Evolutionary conservation across 2,888 invertebrate species (phyloP).

Genomic region (Scotopteryx bipunctaria): DNA sequence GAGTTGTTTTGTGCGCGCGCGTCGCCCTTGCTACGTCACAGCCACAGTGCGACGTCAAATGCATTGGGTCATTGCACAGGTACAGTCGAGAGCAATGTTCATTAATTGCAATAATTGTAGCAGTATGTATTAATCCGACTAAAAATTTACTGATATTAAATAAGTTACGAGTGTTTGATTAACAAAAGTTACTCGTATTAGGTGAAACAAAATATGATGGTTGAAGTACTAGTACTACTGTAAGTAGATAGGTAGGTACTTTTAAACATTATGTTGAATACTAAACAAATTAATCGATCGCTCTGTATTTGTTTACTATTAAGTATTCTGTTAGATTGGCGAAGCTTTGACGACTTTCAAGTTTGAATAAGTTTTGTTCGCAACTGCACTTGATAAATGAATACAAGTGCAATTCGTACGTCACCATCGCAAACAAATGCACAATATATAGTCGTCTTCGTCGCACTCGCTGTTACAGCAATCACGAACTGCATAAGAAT

Average conservation of each 20-base stretch:
- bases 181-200: too few species aligned
- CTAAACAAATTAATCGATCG: too few species aligned
- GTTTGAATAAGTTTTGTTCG: conserved; percentile 29
- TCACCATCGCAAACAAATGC: conserved; percentile 57
- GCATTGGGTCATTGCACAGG: conserved; percentile 55
- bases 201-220: too few species aligned
- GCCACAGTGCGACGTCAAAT: conserved; percentile 46
- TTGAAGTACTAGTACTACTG: too few species aligned
- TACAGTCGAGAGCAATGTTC: conserved; percentile 36
- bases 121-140: too few species aligned
- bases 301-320: too few species aligned
- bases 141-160: too few species aligned
- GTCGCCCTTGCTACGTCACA: conserved; percentile 58
- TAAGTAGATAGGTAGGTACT: too few species aligned
- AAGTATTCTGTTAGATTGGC: too few species aligned
- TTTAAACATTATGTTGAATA: too few species aligned
- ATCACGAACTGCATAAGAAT: conserved; percentile 62
- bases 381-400: conserved; percentile 33
- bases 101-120: neutral
- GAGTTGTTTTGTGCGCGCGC: conserved; percentile 48
- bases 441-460: conserved; percentile 57
- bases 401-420: conserved; percentile 51
- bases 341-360: too few species aligned
- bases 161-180: too few species aligned
- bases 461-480: conserved; percentile 50